Conservation (phyloP, 2,888 invertebrate genomes). For the Noctua comes region DNA sequence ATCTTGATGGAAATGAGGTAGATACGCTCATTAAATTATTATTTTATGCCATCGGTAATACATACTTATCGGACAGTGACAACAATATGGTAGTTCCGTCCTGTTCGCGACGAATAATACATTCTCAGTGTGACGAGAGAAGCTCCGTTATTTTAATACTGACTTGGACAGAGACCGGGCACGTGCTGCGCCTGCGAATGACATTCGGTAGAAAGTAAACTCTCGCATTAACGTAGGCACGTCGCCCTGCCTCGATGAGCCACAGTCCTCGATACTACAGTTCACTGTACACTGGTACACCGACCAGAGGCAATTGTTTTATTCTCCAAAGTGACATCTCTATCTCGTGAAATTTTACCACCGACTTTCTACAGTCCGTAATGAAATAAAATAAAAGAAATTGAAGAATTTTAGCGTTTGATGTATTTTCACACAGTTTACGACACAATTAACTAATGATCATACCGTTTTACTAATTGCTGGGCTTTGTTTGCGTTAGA, state of each 20-base stretch:
- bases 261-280: constrained; percentile 54
- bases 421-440: constrained; percentile 63
- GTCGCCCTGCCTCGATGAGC: constrained; percentile 53
- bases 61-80: constrained; percentile 6
- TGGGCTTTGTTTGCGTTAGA: constrained; percentile 69
- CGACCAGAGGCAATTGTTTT: constrained; percentile 71
- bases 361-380: constrained; percentile 61
- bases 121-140: constrained; percentile 71
- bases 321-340: constrained; percentile 69
- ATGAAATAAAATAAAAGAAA: constrained; percentile 52
- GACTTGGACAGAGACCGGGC: constrained; percentile 71
- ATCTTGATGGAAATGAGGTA: constrained; percentile 31
- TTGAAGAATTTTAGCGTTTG: constrained; percentile 48
- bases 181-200: constrained; percentile 85
- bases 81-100: constrained; percentile 64
- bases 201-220: constrained; percentile 85
- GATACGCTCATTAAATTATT: constrained; percentile 12
- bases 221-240: constrained; percentile 74
- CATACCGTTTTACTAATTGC: constrained; percentile 67
- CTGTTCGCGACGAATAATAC: constrained; percentile 57
- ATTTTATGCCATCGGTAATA: constrained; percentile 29
- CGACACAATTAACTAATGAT: constrained; percentile 65
- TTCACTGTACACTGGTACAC: constrained; percentile 66
- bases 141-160: constrained; percentile 80
- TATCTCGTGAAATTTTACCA: constrained; percentile 56